Evolutionary conservation across 2,888 invertebrate genomes (phyloP).

Genomic region (Litoditis marina): DNA sequence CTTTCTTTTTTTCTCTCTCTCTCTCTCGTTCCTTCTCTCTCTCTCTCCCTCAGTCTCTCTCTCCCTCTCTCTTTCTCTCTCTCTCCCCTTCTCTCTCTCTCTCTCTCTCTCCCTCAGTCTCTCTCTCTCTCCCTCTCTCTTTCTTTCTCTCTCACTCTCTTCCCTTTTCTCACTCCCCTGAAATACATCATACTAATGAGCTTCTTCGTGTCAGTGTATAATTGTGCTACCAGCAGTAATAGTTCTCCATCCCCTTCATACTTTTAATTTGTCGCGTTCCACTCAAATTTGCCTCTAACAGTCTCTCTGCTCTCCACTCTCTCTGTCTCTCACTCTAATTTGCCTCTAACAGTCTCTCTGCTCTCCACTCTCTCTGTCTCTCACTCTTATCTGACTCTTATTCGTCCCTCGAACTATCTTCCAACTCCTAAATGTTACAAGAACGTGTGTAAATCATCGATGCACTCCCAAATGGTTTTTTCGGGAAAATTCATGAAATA

Average conservation of each 20-base stretch:
- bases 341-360: not conserved
- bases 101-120: conserved; percentile 6
- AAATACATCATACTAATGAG: too few relatives aligned
- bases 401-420: not conserved
- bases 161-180: conserved; percentile 14
- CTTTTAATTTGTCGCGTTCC: too few relatives aligned
- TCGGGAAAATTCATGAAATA: too few relatives aligned
- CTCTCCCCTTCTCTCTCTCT: not conserved
- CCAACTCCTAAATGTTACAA: not conserved
- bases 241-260: too few relatives aligned
- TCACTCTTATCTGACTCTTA: conserved; percentile 8
- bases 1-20: conserved; percentile 3
- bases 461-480: too few relatives aligned
- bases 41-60: not conserved
- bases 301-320: not conserved
- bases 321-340: conserved; percentile 2
- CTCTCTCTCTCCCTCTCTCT: not conserved
- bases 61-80: conserved; percentile 3
- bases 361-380: conserved; percentile 9
- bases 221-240: too few relatives aligned
- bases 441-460: too few relatives aligned
- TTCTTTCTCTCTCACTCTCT: conserved; percentile 22
- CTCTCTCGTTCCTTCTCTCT: not conserved
- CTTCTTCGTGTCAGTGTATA: too few relatives aligned
- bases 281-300: not conserved